These are phyloP conservation scores for Pseudotriccus pelzelni DNA, from an alignment of 2,797 vertebrate genomes.

Conservation along the genomic window DNA sequence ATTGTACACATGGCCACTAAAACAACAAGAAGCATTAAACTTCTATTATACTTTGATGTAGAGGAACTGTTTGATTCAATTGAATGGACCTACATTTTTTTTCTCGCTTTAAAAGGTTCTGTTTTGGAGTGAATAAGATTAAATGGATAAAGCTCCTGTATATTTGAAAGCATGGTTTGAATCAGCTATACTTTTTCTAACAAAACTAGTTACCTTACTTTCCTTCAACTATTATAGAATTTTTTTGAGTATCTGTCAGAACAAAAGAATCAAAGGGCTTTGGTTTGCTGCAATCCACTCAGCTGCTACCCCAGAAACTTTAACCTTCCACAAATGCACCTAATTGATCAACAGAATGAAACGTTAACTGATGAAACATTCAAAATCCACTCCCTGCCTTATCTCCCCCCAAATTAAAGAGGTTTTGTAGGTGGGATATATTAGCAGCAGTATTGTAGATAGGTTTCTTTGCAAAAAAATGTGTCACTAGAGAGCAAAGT, in stretches of 20 bases:
- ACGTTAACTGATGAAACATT: background rate
- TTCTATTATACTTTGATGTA: background rate
- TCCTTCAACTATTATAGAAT: background rate
- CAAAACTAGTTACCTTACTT: background rate
- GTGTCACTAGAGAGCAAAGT: background rate
- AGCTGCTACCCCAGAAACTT: background rate
- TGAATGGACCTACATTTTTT: background rate
- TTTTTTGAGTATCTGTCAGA: background rate
- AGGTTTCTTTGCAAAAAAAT: background rate
- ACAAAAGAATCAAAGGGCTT: background rate
- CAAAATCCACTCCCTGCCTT: background rate
- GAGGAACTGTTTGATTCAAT: background rate
- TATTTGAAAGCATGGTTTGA: background rate
- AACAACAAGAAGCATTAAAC: background rate
- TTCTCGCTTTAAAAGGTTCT: background rate
- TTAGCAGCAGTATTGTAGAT: background rate
- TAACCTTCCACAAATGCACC: background rate
- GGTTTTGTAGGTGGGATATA: background rate
- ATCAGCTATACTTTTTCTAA: background rate
- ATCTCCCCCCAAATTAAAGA: background rate
- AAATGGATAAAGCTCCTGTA: background rate
- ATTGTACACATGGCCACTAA: background rate
- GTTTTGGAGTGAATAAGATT: background rate
- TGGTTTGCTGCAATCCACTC: background rate
- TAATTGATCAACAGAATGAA: background rate